A percentile compares a stretch with the other conserved stretches of the same genome.
Conservation (phyloP, 2,888 invertebrate genomes). For the Thecocarcelia acutangulata region DNA sequence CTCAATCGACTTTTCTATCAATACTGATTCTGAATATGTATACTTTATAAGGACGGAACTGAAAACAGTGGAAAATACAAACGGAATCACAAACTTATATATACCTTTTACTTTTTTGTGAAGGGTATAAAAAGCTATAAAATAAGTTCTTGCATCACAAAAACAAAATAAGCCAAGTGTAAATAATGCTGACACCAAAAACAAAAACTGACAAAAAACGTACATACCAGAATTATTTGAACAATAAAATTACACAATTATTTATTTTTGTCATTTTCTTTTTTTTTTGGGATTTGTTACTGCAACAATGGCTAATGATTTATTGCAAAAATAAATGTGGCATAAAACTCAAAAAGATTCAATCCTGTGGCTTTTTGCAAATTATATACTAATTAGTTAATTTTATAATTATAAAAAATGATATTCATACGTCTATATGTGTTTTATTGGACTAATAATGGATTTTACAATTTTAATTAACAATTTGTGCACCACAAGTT, state of each 20-base stretch:
- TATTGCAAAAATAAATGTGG: slow-evolving; percentile 19
- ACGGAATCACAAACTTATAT: no score
- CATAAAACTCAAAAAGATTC: slow-evolving; percentile 6
- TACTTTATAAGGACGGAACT: no score
- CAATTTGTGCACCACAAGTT: no score
- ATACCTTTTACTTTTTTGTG: no score
- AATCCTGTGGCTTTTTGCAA: slow-evolving; percentile 13
- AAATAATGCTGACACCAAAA: slow-evolving; percentile 59
- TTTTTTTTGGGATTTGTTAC: not conserved
- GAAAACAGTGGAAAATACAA: no score
- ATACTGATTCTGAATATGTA: no score
- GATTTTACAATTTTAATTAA: no score
- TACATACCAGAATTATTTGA: not conserved
- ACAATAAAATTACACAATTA: slow-evolving; percentile 35
- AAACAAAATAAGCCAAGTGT: slow-evolving; percentile 60
- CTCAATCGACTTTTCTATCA: no score
- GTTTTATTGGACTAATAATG: no score
- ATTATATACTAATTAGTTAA: slow-evolving; percentile 18
- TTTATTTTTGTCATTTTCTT: not conserved
- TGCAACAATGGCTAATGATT: slow-evolving; percentile 13
- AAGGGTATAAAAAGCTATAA: no score
- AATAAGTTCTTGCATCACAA: slow-evolving; percentile 44
- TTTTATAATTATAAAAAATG: not conserved
- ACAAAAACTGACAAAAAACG: slow-evolving; percentile 26
- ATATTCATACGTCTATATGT: not conserved